A percentile compares a stretch with the other conserved stretches of the same genome.
Evolutionary conservation across 2,113 vertebrate genomes (phyloP).

Genomic region (Verasper variegatus): DNA sequence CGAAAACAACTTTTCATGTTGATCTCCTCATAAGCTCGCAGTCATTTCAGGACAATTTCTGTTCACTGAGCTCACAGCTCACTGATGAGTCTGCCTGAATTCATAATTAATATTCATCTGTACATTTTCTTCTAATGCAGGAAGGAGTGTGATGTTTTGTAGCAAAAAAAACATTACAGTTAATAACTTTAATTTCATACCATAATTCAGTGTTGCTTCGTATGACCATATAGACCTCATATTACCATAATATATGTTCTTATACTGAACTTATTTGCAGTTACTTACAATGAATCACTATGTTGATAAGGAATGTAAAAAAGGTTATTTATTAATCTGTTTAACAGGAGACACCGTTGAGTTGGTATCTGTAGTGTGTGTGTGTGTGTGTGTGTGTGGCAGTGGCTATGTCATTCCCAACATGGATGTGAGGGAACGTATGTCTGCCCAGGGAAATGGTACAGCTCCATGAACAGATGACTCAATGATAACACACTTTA

Average conservation of each 20-base stretch:
- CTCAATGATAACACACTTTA: constrained; percentile 37
- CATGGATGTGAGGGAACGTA: constrained; percentile 21
- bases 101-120: too few species aligned
- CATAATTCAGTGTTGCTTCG: too few species aligned
- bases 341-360: neutral
- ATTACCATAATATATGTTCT: too few species aligned
- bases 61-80: neutral
- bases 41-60: neutral
- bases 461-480: constrained; percentile 39
- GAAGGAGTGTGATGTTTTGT: too few species aligned
- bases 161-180: too few species aligned
- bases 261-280: too few species aligned
- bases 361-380: neutral
- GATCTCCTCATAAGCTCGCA: neutral
- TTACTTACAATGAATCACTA: neutral
- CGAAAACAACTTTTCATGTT: neutral
- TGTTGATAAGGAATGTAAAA: neutral
- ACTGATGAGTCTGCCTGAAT: neutral
- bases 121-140: too few species aligned
- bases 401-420: constrained; percentile 13
- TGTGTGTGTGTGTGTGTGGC: constrained; percentile 1
- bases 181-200: too few species aligned
- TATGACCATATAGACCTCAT: too few species aligned
- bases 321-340: neutral
- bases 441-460: constrained; percentile 41